Evolutionary conservation across 2,113 vertebrate genomes (phyloP).

Genomic region (Apeltes quadracus): DNA sequence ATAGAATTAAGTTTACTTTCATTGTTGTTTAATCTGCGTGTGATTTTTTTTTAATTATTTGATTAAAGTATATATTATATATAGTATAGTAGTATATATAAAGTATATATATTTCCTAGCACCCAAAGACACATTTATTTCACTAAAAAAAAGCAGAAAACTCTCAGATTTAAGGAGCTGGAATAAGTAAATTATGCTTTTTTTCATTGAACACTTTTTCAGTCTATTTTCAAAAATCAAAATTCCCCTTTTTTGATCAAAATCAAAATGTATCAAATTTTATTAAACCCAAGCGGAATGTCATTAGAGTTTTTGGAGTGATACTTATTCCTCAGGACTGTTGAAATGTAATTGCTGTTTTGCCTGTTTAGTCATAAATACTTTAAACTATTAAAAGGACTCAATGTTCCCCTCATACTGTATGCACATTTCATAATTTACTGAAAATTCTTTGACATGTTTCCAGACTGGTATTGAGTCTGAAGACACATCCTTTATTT

Average conservation of each 20-base stretch:
- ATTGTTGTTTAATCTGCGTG: no score
- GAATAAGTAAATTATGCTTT: neutral
- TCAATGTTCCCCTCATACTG: no score
- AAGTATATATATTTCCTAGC: no score
- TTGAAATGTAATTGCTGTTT: neutral
- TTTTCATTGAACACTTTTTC: neutral
- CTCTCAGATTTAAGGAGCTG: neutral
- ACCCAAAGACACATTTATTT: neutral
- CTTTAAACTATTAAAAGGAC: neutral
- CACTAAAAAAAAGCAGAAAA: neutral
- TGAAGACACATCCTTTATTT: neutral
- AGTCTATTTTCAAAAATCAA: neutral
- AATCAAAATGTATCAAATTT: neutral
- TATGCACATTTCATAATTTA: no score
- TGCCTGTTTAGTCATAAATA: neutral
- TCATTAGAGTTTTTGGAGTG: no score
- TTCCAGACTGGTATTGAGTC: no score
- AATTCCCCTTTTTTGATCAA: no score
- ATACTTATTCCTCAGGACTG: neutral
- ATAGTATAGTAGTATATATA: no score
- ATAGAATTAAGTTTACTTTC: neutral
- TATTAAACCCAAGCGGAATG: no score
- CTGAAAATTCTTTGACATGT: no score
- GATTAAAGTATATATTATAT: no score
- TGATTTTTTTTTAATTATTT: neutral